Percentiles rank a stretch among this genome's conserved stretches.
Conservation (phyloP, 2,797 vertebrate genomes). For the Mus spretus region DNA sequence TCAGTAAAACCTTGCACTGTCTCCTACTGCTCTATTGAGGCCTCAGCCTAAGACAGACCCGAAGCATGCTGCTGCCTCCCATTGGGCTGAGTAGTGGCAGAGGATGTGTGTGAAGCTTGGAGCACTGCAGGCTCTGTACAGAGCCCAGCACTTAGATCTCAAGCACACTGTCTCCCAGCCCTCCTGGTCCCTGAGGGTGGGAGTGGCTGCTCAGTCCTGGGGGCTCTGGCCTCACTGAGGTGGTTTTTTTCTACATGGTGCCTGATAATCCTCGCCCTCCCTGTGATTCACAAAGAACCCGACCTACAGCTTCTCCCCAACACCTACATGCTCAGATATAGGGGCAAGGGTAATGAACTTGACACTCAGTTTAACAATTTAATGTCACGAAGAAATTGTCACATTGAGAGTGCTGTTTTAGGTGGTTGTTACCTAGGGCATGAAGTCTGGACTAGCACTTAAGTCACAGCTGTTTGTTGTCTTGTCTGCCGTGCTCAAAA, state of each 20-base stretch:
- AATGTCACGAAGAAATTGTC: not conserved
- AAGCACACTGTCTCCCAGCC: not conserved
- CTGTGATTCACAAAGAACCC: not conserved
- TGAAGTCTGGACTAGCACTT: not conserved
- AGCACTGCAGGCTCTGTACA: not conserved
- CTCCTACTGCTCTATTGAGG: constrained; percentile 83
- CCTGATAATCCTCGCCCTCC: not conserved
- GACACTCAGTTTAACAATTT: not conserved
- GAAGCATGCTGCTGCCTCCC: not conserved
- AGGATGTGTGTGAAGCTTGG: not conserved
- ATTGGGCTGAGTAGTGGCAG: not conserved
- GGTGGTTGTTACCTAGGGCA: not conserved
- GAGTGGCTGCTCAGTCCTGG: not conserved
- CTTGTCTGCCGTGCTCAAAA: not conserved
- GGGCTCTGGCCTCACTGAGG: not conserved
- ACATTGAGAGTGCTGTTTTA: not conserved
- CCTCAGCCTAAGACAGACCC: constrained; percentile 48
- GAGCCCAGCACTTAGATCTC: not conserved
- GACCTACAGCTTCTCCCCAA: not conserved
- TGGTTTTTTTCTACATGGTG: not conserved
- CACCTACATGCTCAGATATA: not conserved
- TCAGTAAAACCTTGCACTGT: constrained; percentile 89
- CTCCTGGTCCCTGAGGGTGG: not conserved
- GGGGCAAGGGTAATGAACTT: not conserved
- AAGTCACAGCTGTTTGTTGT: not conserved